Evolutionary conservation across 2,888 invertebrate species (phyloP), one percentile per base, ranked within the genome.

Genomic region (Mimas tiliae): DNA sequence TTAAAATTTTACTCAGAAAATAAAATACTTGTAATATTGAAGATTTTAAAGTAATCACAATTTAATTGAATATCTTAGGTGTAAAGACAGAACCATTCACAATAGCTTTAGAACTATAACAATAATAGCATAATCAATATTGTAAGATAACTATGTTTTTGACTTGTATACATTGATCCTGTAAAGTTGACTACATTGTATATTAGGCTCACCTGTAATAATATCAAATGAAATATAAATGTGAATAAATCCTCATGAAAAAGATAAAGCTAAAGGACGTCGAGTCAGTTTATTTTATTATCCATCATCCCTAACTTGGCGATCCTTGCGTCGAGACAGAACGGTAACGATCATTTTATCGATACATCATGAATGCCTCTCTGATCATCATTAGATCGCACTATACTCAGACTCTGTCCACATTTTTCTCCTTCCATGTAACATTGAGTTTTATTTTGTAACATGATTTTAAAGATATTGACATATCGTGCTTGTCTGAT

Each of bases 311-410:
- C 83, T 83, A 80, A 83, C 86, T 85, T 84, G 92, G 90, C 91
- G 91, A 87, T 84, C 90, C 90, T 89, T 84, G 86, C 92, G 83
- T 88, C 92, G 88, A 90, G 89, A 89, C 83, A 83, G 85, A 90
- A 93, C 92, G 93, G 93, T 93, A 93, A 93, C 84, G 85, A 91
- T 81, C 90, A 92, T 89, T 92, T 92, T 91, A 88, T 92, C 90
- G 90, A 90, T 92, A 88, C 85, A 87, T 93, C 91, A 89, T 92
- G 93, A 92, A 93, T 93, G 93, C 93, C 90, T 91, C 90, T 92
- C 90, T 91, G 91, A 91, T 91, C 88, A 92, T 91, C 91, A 91
- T 88, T 93, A 93, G 92, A 84, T 76, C 88, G 92, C 93, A 93
- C 93, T 71, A 80, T 68, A 74, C 73, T 87, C 87, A 86, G 87